These are phyloP conservation scores for Pluvianellus socialis DNA, from an alignment of 2,113 vertebrate species.

Conservation along the genomic window DNA sequence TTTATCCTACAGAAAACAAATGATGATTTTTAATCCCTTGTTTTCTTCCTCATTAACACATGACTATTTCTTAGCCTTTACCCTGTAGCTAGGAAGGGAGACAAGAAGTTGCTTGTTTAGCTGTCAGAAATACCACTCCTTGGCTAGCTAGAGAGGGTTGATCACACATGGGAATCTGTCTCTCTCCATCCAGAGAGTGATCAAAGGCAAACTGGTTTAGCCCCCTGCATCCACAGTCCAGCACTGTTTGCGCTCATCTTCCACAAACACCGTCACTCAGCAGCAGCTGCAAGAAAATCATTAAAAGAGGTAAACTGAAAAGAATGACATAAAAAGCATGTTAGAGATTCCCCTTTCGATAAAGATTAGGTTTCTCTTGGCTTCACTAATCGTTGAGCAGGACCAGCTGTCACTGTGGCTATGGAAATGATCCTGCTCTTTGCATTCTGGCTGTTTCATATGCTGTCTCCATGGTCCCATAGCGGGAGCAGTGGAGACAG, in stretches of 20 bases:
- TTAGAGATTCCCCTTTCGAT: not conserved
- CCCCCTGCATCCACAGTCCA: not conserved
- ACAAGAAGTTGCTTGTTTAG: slow-evolving; percentile 32
- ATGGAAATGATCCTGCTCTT: not conserved
- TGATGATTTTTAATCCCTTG: not conserved
- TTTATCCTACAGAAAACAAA: not conserved
- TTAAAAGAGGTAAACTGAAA: not conserved
- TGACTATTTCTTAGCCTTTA: not conserved
- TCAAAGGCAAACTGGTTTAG: slow-evolving; percentile 3
- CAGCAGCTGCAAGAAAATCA: not conserved
- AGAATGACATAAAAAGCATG: not conserved
- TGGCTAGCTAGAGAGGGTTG: not conserved
- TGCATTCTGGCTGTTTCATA: not conserved
- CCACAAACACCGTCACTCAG: not conserved
- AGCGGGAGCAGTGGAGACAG: not conserved
- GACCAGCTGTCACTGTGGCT: not conserved
- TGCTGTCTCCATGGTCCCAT: not conserved
- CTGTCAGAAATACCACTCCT: not conserved
- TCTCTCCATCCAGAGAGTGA: not conserved
- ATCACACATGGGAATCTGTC: not conserved
- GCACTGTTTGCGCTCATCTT: not conserved
- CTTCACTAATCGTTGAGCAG: not conserved
- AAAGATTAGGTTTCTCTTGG: not conserved
- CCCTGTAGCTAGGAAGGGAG: not conserved
- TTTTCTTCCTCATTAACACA: not conserved